A percentile compares a stretch with the other conserved stretches of the same genome.
phyloP scores from a whole-genome alignment of 2,113 vertebrate genomes.

The Microcebus jonahi region DNA sequence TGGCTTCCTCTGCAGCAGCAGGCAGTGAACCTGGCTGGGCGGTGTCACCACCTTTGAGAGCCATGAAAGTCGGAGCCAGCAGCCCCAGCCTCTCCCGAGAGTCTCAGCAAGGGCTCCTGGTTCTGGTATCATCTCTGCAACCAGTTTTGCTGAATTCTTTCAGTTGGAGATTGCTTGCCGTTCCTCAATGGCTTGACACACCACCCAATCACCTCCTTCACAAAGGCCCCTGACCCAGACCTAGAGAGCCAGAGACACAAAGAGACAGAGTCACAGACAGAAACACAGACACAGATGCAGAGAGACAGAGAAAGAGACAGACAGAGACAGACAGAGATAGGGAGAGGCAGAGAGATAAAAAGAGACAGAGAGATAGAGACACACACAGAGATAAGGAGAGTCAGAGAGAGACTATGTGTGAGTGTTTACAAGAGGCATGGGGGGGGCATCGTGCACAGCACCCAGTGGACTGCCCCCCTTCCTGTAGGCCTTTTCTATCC shows the following conservation, averaged over 20 bases:
- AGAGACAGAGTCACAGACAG: too few relatives aligned
- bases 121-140: background rate
- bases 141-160: background rate
- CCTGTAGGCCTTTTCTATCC: background rate
- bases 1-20: too few relatives aligned
- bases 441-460: background rate
- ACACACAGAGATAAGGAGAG: too few relatives aligned
- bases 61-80: background rate
- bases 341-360: background rate
- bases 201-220: background rate
- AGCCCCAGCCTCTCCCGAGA: background rate
- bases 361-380: background rate
- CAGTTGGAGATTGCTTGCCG: rapidly evolving
- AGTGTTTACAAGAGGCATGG: background rate
- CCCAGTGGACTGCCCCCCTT: background rate
- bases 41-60: background rate
- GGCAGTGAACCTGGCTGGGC: too few relatives aligned
- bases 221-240: background rate
- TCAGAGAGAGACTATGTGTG: too few relatives aligned
- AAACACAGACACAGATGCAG: background rate
- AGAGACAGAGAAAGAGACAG: too few relatives aligned
- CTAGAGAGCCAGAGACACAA: background rate
- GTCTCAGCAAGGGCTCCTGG: background rate
- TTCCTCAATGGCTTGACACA: background rate
- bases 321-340: background rate